Base-by-base conservation (phyloP, 2,888 invertebrate species). In the Papilio demoleus region DNA sequence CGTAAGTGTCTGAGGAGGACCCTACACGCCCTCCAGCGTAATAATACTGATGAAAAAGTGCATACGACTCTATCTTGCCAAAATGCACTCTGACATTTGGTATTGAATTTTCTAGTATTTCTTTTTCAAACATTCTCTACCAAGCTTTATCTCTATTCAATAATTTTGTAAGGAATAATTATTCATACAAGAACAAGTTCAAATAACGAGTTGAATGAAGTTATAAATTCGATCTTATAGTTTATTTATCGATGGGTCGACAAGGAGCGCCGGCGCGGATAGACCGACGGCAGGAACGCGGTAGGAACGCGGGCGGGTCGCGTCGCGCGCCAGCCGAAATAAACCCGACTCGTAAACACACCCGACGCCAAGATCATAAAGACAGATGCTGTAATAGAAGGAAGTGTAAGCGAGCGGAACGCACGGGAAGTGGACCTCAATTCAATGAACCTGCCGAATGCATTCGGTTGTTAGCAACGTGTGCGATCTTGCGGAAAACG, bases 231-330 rank as follows among this genome's bases (percentile, higher is more conserved):
- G 47, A 68, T 68, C 36, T 34, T 31, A 45, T 40, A 42, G 68
- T 65, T 65, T 65, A 65, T 68, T 68, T 64, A 64, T 68, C 47
- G 11, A 40, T n/a, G 63, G 47, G 42, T 58, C 56, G 63, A 47
- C 63, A 63, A 45, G 67, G 19, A 14, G 56, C 76, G 82, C 73
- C 75, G 24, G 67, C 76, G 84, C 73, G 75, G 82, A 87, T 79
- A 75, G 86, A 88, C 79, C 79, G 77, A 74, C 75, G 74, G 76
- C 87, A 85, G 86, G 72, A 73, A 68, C 58, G 83, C 73, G 75
- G 82, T 86, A 79, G 75, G 86, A 88, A 27, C 50, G 50, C 74
- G 79, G 74, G 78, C 73, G 77, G 50, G 50, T 38, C 53, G 53
- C 67, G 53, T 38, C 71, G 73, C 75, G 77, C 71, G 75, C 72